These are phyloP conservation scores for Pseudomyrmex sp. DNA, from an alignment of 1,140 invertebrate species.

Conservation along the genomic window DNA sequence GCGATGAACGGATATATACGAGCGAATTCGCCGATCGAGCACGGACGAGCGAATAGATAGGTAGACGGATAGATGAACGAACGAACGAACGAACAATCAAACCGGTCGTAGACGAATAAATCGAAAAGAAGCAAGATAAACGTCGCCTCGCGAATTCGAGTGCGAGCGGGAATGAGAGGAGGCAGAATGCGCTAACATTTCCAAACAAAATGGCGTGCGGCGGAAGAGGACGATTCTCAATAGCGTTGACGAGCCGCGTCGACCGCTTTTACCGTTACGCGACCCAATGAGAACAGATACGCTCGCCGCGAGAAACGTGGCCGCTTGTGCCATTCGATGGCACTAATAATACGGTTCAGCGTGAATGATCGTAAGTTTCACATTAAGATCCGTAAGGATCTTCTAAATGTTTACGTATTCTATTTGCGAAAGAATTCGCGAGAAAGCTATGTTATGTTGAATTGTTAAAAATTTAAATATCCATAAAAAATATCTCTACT, in stretches of 20 bases:
- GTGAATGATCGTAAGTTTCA: background rate
- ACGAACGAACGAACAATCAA: slow-evolving; percentile 28
- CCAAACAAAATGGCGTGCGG: slow-evolving; percentile 43
- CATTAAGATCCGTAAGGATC: background rate
- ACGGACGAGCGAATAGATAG: background rate
- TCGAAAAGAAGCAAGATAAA: slow-evolving; percentile 44
- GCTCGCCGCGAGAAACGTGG: slow-evolving; percentile 67
- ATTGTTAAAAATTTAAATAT: slow-evolving; percentile 3
- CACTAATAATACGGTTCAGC: slow-evolving; percentile 23
- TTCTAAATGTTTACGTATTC: too few relatives aligned
- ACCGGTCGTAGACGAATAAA: slow-evolving; percentile 37
- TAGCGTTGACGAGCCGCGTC: slow-evolving; percentile 69
- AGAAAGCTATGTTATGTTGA: background rate
- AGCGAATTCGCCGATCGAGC: slow-evolving; percentile 11
- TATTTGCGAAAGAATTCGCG: background rate
- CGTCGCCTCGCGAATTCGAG: slow-evolving; percentile 20
- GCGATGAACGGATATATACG: slow-evolving; percentile 16
- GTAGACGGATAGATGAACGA: slow-evolving; percentile 29
- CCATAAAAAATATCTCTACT: background rate
- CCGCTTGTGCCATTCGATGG: slow-evolving; percentile 38
- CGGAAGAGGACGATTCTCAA: slow-evolving; percentile 48
- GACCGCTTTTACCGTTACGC: slow-evolving; percentile 81
- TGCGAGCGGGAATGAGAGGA: background rate
- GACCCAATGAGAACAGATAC: slow-evolving; percentile 82
- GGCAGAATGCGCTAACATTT: slow-evolving; percentile 18